Percentiles rank a stretch among this genome's conserved stretches.
phyloP scores from a whole-genome alignment of 2,113 vertebrate genomes.

The Pomatostomus ruficeps region DNA sequence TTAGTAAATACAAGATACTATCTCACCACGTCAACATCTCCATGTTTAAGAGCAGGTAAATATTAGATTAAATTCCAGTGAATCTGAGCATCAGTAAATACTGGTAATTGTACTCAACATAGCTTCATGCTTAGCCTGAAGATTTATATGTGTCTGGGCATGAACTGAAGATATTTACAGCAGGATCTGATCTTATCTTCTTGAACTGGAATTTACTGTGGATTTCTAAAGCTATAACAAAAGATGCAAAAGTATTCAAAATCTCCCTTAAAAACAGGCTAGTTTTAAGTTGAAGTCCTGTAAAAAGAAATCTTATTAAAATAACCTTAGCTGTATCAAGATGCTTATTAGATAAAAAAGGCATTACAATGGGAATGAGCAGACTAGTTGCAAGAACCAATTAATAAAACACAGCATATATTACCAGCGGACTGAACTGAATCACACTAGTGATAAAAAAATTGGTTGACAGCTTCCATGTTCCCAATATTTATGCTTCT shows the following conservation, averaged over 20 bases:
- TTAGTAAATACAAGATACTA: not conserved
- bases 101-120: not conserved
- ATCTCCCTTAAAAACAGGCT: not conserved
- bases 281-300: not conserved
- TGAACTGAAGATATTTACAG: not conserved
- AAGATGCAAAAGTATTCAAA: not conserved
- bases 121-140: not conserved
- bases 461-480: not conserved
- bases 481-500: not conserved
- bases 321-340: not conserved
- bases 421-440: not conserved
- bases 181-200: not conserved
- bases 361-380: not conserved
- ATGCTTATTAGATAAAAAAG: constrained; percentile 2
- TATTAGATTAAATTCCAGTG: not conserved
- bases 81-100: not conserved
- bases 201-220: not conserved
- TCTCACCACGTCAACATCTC: not conserved
- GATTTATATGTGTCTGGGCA: not conserved
- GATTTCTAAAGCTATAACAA: not conserved
- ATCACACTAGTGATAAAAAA: not conserved
- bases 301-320: not conserved
- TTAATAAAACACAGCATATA: constrained; percentile 3
- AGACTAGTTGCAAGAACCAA: not conserved
- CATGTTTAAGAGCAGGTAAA: not conserved